Percentiles rank a stretch among this genome's conserved stretches.
phyloP scores from a whole-genome alignment of 2,888 invertebrate genomes.

The Sinelater perroti region DNA sequence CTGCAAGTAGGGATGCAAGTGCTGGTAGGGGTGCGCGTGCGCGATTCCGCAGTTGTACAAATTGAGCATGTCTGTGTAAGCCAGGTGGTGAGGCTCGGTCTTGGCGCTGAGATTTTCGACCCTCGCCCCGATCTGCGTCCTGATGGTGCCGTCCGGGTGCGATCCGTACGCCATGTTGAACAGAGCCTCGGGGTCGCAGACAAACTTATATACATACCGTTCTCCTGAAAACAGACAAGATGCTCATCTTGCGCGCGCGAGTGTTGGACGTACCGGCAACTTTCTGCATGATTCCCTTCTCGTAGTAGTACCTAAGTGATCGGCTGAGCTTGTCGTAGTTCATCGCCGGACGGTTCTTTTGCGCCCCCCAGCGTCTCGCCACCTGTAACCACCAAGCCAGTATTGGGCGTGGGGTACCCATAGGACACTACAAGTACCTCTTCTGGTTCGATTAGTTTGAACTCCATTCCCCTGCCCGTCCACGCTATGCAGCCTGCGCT shows the following conservation, averaged over 20 bases:
- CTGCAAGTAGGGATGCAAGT: constrained; percentile 58
- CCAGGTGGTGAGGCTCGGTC: constrained; percentile 56
- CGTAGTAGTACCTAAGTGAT: constrained; percentile 95
- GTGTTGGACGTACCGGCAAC: constrained; percentile 74
- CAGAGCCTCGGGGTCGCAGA: constrained; percentile 91
- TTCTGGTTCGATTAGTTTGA: constrained; percentile 95
- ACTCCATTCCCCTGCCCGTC: constrained; percentile 95
- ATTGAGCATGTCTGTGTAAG: constrained; percentile 61
- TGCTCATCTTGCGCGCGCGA: not conserved
- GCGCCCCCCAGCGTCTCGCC: constrained; percentile 93
- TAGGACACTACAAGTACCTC: constrained; percentile 66
- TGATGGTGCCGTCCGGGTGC: constrained; percentile 46
- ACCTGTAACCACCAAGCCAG: constrained; percentile 68
- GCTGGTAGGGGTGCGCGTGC: constrained; percentile 56
- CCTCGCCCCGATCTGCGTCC: constrained; percentile 47
- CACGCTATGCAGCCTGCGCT: constrained; percentile 89
- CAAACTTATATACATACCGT: constrained; percentile 95
- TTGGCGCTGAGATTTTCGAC: constrained; percentile 56
- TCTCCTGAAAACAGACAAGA: constrained; percentile 79
- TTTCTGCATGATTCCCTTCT: constrained; percentile 99
- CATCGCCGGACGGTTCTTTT: constrained; percentile 97
- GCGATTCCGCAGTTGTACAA: constrained; percentile 60
- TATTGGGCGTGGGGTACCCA: not conserved
- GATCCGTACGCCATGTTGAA: constrained; percentile 82
- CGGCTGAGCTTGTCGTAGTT: constrained; percentile 96